Percentiles rank a stretch among this genome's conserved stretches.
These are phyloP conservation scores for Camptogramma bilineatum DNA, from an alignment of 2,888 invertebrate genomes.

Conservation along the genomic window DNA sequence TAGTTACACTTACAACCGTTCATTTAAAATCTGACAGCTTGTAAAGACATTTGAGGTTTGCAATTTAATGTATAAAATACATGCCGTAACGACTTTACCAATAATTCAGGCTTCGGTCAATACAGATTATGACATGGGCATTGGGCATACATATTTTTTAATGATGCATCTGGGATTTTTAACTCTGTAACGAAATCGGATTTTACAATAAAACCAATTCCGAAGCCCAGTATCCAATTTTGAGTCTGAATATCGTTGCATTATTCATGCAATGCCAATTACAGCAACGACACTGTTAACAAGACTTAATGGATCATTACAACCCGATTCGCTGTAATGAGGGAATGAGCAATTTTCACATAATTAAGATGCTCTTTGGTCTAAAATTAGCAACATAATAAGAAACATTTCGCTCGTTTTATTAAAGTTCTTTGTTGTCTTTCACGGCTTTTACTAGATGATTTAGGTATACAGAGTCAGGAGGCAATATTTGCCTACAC, in stretches of 20 bases:
- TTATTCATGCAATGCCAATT: slow-evolving; percentile 26
- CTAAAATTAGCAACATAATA: neutral
- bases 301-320: slow-evolving; percentile 21
- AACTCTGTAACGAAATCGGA: neutral
- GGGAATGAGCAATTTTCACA: slow-evolving; percentile 38
- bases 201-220: slow-evolving; percentile 3
- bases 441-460: too few species aligned
- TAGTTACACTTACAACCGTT: too few species aligned
- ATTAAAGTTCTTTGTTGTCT: neutral
- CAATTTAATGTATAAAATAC: too few species aligned
- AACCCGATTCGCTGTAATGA: slow-evolving; percentile 20
- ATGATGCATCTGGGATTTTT: neutral
- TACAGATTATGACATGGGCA: too few species aligned
- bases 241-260: slow-evolving; percentile 16
- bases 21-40: too few species aligned
- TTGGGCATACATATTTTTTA: too few species aligned
- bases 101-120: too few species aligned
- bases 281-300: slow-evolving; percentile 23
- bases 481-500: too few species aligned
- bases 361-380: neutral
- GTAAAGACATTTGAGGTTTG: too few species aligned
- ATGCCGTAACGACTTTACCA: too few species aligned
- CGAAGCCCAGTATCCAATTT: slow-evolving; percentile 10
- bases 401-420: neutral
- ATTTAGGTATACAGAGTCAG: too few species aligned